Evolutionary conservation across 2,113 vertebrate species (phyloP).

Genomic region (Etheostoma cragini): DNA sequence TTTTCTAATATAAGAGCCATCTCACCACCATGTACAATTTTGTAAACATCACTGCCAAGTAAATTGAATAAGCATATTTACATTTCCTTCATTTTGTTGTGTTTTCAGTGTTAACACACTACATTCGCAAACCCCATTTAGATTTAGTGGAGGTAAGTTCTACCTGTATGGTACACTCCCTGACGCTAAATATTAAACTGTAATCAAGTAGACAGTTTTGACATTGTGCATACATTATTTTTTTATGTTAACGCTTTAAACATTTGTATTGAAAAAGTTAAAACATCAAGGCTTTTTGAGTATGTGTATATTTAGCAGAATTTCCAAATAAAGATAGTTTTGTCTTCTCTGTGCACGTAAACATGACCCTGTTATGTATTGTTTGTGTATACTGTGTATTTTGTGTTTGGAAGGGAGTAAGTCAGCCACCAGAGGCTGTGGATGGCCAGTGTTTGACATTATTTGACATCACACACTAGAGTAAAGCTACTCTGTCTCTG

Average conservation of each 20-base stretch:
- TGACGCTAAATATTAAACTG: not conserved
- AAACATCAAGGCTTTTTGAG: not conserved
- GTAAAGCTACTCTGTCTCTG: slow-evolving; percentile 30
- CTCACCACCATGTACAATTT: not conserved
- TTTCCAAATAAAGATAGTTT: not conserved
- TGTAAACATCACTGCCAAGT: not conserved
- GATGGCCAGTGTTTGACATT: slow-evolving; percentile 12
- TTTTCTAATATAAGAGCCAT: not conserved
- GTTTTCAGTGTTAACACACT: too few relatives aligned
- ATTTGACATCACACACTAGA: slow-evolving; percentile 32
- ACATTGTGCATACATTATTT: not conserved
- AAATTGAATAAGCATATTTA: not conserved
- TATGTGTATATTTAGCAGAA: not conserved
- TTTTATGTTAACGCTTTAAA: not conserved
- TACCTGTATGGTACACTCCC: not conserved
- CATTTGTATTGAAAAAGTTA: not conserved
- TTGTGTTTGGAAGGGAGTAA: not conserved
- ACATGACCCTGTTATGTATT: not conserved
- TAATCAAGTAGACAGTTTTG: not conserved
- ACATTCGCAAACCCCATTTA: not conserved
- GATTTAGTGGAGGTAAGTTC: not conserved
- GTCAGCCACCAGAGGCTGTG: not conserved
- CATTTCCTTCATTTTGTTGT: too few relatives aligned
- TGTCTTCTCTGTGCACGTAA: not conserved
- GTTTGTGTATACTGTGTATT: not conserved